Base-by-base conservation (phyloP, 2,888 invertebrate species). In the Cephalotes varians region DNA sequence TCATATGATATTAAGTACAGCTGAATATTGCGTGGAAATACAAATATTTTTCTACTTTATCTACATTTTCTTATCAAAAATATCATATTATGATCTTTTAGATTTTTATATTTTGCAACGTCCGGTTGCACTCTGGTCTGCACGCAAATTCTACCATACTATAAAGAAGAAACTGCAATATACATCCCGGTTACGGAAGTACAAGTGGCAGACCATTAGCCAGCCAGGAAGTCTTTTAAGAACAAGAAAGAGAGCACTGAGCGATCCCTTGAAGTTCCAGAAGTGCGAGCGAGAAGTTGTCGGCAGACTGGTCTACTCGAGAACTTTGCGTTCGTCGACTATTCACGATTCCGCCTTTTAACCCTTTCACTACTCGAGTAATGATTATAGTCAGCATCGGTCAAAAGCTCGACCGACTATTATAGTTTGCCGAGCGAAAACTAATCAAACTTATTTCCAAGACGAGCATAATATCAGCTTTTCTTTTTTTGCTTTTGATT, bases 141-240 rank as follows among this genome's bases (percentile, higher is more conserved):
- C 81, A 81, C 60, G 76, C 64, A 81, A 64, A 77, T 77, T 69
- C 31, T 40, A n/a, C 9, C 25, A 25, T 34, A 15, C 51, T 10
- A 21, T 44, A 18, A 69, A 31, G 44, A 77, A 77, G 40, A 77
- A 69, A 56, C 54, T 77, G 64, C n/a, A 69, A 77, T 77, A 77
- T 77, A 77, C 77, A 77, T 77, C 44, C 40, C 54, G 49, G 51
- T 74, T 60, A 31, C 77, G 77, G 77, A 69, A 67, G 77, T 54
- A 69, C 77, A 21, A 77, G 77, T 77, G 77, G 77, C 69, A 77
- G 77, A 77, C 69, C 69, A 77, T 77, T 77, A 77, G 54, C 69
- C 18, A 31, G 51, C 21, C 21, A 77, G 77, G 77, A 77, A 77
- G 56, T 77, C 77, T 77, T 77, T 77, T 77, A 77, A 69, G 77